Base-by-base conservation (phyloP, 2,797 vertebrate genomes). In the Arnoldichthys spilopterus region DNA sequence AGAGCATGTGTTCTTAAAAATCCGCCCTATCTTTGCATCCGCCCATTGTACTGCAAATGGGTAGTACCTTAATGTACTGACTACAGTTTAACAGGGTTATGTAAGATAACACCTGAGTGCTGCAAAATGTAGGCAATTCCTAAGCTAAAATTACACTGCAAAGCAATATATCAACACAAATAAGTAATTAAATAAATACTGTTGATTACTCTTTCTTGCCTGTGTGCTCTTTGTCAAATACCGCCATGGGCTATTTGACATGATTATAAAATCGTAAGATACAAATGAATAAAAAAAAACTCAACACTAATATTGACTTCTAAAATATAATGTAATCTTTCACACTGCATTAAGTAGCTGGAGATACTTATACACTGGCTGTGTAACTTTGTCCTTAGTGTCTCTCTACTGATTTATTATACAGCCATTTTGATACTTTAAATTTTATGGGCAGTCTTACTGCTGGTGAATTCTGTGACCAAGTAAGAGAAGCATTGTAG, bases 351-450 rank as follows among this genome's bases (percentile, higher is more conserved):
- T 87, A 82, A 77, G 82, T 76, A 79, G 76, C 71, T 71, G 67
- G 82, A 53, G 81, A 67, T 63, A 22, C 71, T 51, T 64, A 72
- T 79, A 77, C 59, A 72, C 63, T 80, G 63, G 77, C 85, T 67
- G 34, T 64, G 72, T 62, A 80, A 75, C 63, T 82, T 85, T 72
- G 84, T 85, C 74, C 86, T 90, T 80, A 89, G 88, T 90, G 81
- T 82, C 89, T 91, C 90, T 87, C 77, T 61, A 85, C 67, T 87
- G 88, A 90, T 93, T 91, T 91, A 92, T 88, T 83, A 87, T 68
- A 88, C 84, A 89, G 83, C 84, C 83, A 86, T 89, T 92, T 86
- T 90, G 90, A 91, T 90, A 90, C 86, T 83, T 90, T 90, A 85
- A 88, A 82, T 86, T 91, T 92, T 89, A 91, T 89, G 84, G 85